Base-by-base conservation (phyloP, 1,140 invertebrate genomes). In the Metopolophium dirhodum region DNA sequence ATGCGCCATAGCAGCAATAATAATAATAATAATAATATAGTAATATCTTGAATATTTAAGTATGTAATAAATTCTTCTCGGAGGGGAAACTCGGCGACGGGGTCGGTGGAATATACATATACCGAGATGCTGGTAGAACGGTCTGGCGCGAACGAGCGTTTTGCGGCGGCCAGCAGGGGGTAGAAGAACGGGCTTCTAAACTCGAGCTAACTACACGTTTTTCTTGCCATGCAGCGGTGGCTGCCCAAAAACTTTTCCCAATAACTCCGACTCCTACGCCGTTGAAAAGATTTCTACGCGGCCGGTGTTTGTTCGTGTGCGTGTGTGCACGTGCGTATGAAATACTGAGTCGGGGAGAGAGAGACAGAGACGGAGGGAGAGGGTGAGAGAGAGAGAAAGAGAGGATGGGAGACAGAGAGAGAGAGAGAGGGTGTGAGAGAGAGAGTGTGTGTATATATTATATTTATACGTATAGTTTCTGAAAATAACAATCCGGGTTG, bases 1-100 rank as follows among this genome's bases (percentile, higher is more conserved):
- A n/a, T 77, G 54, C n/a, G 45, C 30, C 26, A 87, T 87, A 87
- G 47, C 30, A n/a, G 30, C 22, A 90, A 57, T 57, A 90, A 45
- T 90, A 90, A 90, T 90, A 90, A 57, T 57, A 90, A 45, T 90
- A 90, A 90, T 90, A 57, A 90, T 90, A 90, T 90, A 90, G 54
- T 89, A 51, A 89, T 51, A 89, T 89, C 87, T 89, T 51, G 87
- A 89, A 89, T 90, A 90, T 57, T 47, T 23, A 57, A 90, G 41
- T 57, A 18, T 37, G 54, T 61, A 90, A 61, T 90, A 57, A 90
- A 57, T 90, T 90, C 88, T 41, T 61, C 51, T 30, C 45, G 9
- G 49, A 6, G n/a, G 9, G 47, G 47, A n/a, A 89, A 35, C 35
- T 51, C 9, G 18, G 61, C 14, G 7, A 26, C 30, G 9, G 83